phyloP scores from a whole-genome alignment of 2,113 vertebrate species.

The Ophthalmolycus amberensis region DNA sequence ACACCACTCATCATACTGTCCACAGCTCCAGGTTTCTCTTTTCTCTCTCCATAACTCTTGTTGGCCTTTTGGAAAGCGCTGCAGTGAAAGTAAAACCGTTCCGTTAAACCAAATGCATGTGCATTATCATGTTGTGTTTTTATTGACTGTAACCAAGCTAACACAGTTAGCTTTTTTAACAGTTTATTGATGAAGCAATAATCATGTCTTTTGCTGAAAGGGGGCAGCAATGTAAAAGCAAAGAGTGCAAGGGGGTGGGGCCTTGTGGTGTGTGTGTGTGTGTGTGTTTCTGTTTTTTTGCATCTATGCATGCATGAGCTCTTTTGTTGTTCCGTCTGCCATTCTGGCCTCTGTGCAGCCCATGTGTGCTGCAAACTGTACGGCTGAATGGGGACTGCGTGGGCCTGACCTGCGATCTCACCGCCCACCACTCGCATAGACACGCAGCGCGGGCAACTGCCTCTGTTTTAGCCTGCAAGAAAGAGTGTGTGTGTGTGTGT shows the following conservation, averaged over 20 bases:
- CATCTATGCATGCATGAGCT: constrained; percentile 40
- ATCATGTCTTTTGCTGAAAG: constrained; percentile 35
- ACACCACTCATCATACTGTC: not conserved
- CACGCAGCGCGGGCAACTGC: constrained; percentile 54
- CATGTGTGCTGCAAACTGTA: constrained; percentile 69
- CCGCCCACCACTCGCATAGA: constrained; percentile 69
- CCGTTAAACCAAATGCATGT: not conserved
- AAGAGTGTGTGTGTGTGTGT: constrained; percentile 23
- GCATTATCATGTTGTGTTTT: not conserved
- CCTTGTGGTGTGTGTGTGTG: not conserved
- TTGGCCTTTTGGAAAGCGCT: not conserved
- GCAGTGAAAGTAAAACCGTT: constrained; percentile 5
- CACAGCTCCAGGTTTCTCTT: not conserved
- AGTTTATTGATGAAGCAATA: constrained; percentile 22
- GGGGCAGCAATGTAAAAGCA: constrained; percentile 37
- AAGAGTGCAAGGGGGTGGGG: constrained; percentile 1
- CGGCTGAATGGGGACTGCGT: constrained; percentile 81
- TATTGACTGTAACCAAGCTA: not conserved
- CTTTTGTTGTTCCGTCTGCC: constrained; percentile 74
- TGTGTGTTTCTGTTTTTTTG: constrained; percentile 10
- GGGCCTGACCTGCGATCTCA: constrained; percentile 79
- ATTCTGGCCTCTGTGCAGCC: constrained; percentile 66
- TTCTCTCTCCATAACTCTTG: rapidly evolving
- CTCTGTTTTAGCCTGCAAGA: constrained; percentile 66
- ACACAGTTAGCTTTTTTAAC: not conserved